Percentiles rank a stretch among this genome's conserved stretches.
These are phyloP conservation scores for Hydropsyche betteni DNA, from an alignment of 2,888 invertebrate genomes.

Conservation along the genomic window DNA sequence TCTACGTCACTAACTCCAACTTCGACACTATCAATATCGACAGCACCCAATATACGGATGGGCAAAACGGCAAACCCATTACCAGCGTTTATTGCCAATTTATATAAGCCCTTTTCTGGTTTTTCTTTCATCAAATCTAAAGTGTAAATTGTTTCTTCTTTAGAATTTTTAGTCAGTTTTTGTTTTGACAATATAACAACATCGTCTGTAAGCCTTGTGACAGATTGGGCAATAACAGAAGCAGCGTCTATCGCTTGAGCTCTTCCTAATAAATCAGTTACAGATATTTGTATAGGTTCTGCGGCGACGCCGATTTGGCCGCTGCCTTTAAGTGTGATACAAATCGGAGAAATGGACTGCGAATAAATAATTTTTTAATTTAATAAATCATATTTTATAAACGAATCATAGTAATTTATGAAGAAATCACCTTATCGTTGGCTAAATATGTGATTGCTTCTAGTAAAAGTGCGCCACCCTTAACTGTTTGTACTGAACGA, in stretches of 20 bases:
- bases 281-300: conserved; percentile 75
- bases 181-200: conserved; percentile 78
- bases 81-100: conserved; percentile 78
- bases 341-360: conserved; percentile 81
- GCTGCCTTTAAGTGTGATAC: conserved; percentile 81
- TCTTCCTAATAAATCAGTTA: conserved; percentile 80
- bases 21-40: conserved; percentile 80
- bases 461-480: conserved; percentile 83
- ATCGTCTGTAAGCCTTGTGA: conserved; percentile 76
- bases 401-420: neutral
- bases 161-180: conserved; percentile 64
- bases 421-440: conserved; percentile 70
- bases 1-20: conserved; percentile 91
- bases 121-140: conserved; percentile 81
- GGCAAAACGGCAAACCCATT: conserved; percentile 68
- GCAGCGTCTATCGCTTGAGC: conserved; percentile 71
- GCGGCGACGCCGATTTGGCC: conserved; percentile 79
- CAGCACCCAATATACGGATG: conserved; percentile 79
- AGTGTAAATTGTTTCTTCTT: conserved; percentile 75
- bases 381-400: neutral
- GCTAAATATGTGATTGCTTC: conserved; percentile 79
- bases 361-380: conserved; percentile 48
- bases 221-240: conserved; percentile 79
- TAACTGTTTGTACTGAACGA: conserved; percentile 85
- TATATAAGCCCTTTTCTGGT: conserved; percentile 86